Base-by-base conservation (phyloP, 2,888 invertebrate genomes). In the Hemaris fuciformis region DNA sequence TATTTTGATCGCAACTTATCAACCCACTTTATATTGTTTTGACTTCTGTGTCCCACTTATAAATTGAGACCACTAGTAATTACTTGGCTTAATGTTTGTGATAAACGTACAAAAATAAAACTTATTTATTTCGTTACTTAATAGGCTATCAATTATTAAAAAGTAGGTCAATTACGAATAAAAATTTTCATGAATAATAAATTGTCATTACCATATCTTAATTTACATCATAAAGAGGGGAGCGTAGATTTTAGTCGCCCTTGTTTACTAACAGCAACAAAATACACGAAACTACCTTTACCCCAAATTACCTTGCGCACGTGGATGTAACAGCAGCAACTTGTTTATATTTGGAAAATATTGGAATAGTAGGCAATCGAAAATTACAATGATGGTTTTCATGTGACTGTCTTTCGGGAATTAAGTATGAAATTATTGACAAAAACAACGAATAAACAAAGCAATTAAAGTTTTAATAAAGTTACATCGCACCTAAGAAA, bases 161-260 rank as follows among this genome's bases (percentile, higher is more conserved):
- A 27, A 18, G 7, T 53, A 53, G 18, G 31, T 31, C 53, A 53
- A 31, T 53, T 31, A 27, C 8, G 18, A 31, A 27, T 31, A 3
- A 18, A 53, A 27, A 31, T 31, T 48, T 53, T 53, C 53, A 53
- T 53, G 53, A 53, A 53, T 53, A 53, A 31, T 53, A 53, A 53
- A 53, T 53, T 31, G 53, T 53, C 18, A 53, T 53, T 31, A 53
- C 53, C 53, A 53, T 53, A 53, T 53, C 31, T 53, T 53, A 53
- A 31, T 53, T 53, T 27, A 18, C 31, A 53, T 31, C 8, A 10
- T 13, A 18, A 2, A 18, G 15, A 25, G 27, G 53, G 31, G 31
- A 53, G 31, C 18, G 8, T 18, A 53, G 10, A 18, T 18, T 53
- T 31, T 18, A 53, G 7, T 13, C 38, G 38, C 38, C n/a, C n/a